These are phyloP conservation scores for Tursiops truncatus DNA, from an alignment of 2,113 vertebrate species.

Conservation along the genomic window DNA sequence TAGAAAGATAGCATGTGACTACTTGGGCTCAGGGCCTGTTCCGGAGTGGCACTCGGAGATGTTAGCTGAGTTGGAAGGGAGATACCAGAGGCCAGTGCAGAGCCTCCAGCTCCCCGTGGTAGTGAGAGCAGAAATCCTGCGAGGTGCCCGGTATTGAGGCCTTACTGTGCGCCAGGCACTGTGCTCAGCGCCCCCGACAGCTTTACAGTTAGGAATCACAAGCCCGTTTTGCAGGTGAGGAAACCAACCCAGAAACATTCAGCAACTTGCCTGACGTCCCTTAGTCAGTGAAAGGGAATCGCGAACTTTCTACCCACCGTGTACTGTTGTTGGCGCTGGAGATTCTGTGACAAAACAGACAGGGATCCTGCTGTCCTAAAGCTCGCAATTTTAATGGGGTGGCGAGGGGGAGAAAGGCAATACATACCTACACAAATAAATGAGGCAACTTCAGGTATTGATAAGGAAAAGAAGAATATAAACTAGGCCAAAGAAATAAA, in stretches of 20 bases:
- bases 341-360: not conserved
- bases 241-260: not conserved
- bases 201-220: not conserved
- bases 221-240: not conserved
- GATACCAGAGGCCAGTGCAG: not conserved
- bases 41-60: not conserved
- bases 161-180: not conserved
- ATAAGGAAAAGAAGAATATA: too few relatives aligned
- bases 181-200: not conserved
- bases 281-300: not conserved
- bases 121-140: fast-evolving
- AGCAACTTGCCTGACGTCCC: not conserved
- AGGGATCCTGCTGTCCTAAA: not conserved
- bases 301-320: fast-evolving
- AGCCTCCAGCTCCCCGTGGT: fast-evolving
- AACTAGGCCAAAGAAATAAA: not conserved
- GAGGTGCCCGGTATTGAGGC: not conserved
- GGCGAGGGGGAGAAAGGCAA: not conserved
- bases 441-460: not conserved
- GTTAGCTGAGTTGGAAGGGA: not conserved
- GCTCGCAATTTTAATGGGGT: not conserved
- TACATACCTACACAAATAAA: not conserved
- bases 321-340: not conserved
- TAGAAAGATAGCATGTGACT: not conserved
- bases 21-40: not conserved